Evolutionary conservation across 2,888 invertebrate species (phyloP).

Genomic region (Uloborus plumipes): DNA sequence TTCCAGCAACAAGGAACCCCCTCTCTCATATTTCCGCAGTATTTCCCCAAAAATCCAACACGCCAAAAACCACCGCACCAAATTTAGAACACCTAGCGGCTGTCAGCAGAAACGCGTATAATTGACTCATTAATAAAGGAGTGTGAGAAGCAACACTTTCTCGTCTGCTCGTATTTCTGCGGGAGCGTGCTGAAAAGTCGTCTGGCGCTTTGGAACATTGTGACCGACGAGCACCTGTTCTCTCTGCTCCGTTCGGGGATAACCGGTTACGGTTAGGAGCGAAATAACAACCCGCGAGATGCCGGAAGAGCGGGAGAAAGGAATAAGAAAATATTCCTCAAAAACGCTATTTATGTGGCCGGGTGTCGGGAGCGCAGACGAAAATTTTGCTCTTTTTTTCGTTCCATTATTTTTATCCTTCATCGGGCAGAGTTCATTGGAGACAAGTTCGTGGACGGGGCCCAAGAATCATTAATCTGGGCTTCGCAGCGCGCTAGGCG

Average conservation of each 20-base stretch:
- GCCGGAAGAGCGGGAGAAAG: slow-evolving; percentile 50
- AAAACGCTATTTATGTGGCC: slow-evolving; percentile 44
- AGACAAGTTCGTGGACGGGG: slow-evolving; percentile 51
- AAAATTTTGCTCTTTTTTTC: slow-evolving; percentile 15
- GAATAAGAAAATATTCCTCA: slow-evolving; percentile 43
- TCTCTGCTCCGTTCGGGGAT: background rate
- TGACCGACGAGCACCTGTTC: slow-evolving; percentile 13
- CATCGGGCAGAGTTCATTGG: slow-evolving; percentile 51
- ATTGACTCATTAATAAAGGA: no score
- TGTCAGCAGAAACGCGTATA: no score
- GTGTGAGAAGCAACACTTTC: no score
- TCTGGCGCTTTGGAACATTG: background rate
- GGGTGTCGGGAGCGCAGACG: slow-evolving; percentile 21
- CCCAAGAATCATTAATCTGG: slow-evolving; percentile 56
- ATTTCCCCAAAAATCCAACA: no score
- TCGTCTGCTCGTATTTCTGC: no score
- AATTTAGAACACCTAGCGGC: no score
- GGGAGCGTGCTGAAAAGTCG: no score
- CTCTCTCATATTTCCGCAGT: no score
- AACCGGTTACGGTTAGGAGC: slow-evolving; percentile 42
- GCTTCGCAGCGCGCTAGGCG: slow-evolving; percentile 3
- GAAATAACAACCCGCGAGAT: slow-evolving; percentile 47
- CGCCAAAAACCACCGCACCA: no score
- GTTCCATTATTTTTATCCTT: slow-evolving; percentile 20
- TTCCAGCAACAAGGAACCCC: no score